Conservation (phyloP, 2,113 vertebrate species). For the Tychaedon coryphoeus region DNA sequence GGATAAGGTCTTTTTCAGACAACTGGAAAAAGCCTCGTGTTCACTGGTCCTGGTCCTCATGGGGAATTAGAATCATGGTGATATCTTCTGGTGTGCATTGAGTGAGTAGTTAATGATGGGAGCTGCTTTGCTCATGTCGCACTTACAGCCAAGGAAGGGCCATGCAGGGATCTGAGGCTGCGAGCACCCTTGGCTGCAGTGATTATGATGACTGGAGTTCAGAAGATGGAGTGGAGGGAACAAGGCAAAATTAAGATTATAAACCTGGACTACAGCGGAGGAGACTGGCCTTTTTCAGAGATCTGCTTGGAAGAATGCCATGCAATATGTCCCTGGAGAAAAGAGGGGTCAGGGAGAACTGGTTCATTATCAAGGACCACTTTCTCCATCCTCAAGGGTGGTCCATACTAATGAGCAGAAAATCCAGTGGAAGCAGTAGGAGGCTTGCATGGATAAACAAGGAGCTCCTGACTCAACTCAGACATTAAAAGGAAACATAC, state of each 20-base stretch:
- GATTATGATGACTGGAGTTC: neutral
- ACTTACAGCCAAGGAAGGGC: neutral
- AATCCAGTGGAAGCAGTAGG: neutral
- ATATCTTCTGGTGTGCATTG: neutral
- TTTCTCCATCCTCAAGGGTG: neutral
- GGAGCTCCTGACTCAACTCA: neutral
- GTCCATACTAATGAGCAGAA: neutral
- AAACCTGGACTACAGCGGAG: neutral
- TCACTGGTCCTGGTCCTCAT: neutral
- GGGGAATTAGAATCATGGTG: neutral
- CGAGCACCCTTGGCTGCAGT: neutral
- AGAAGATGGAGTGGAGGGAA: neutral
- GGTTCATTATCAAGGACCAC: neutral
- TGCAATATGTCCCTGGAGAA: neutral
- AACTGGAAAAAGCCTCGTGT: neutral
- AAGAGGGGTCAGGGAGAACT: neutral
- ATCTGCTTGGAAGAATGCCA: neutral
- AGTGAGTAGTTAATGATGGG: neutral
- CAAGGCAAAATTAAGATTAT: neutral
- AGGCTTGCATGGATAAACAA: neutral
- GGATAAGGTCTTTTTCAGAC: neutral
- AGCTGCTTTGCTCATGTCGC: neutral
- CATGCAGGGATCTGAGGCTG: neutral
- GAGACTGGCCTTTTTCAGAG: neutral
- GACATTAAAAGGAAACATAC: neutral